Evolutionary conservation across 2,113 vertebrate genomes (phyloP).

Genomic region (Myiagra hebetior): DNA sequence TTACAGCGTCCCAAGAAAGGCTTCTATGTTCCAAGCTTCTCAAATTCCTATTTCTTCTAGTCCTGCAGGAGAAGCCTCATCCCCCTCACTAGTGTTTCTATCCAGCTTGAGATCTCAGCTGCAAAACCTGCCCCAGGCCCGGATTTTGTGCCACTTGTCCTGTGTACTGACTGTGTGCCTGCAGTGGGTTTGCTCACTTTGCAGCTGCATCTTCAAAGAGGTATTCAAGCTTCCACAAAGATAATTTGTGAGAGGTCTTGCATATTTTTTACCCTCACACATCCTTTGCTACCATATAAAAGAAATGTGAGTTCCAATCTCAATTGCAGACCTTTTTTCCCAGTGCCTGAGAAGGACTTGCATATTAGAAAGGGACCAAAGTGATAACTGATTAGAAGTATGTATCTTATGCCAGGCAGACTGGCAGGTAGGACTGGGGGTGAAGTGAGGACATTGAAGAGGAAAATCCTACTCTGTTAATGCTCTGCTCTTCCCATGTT

Average conservation of each 20-base stretch:
- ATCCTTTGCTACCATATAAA: neutral
- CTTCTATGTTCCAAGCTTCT: neutral
- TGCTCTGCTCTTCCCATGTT: neutral
- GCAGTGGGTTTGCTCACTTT: constrained; percentile 72
- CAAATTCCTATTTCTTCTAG: constrained; percentile 5
- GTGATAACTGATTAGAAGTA: neutral
- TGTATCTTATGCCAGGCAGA: neutral
- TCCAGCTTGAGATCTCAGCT: constrained; percentile 15
- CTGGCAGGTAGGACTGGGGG: neutral
- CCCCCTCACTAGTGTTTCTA: constrained; percentile 49
- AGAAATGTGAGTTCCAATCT: neutral
- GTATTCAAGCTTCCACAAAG: constrained; percentile 33
- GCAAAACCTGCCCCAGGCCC: neutral
- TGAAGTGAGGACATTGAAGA: neutral
- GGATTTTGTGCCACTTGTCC: constrained; percentile 67
- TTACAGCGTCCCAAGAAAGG: neutral
- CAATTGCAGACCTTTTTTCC: neutral
- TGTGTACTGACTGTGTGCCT: constrained; percentile 69
- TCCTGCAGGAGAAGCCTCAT: neutral
- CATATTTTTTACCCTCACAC: neutral
- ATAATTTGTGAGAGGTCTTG: neutral
- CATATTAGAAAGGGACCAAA: neutral
- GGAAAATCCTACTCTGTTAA: neutral
- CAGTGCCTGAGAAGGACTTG: neutral
- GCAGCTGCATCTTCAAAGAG: constrained; percentile 70